Percentiles rank a stretch among this genome's conserved stretches.
Conservation (phyloP, 2,888 invertebrate genomes). For the Harpalus rufipes region DNA sequence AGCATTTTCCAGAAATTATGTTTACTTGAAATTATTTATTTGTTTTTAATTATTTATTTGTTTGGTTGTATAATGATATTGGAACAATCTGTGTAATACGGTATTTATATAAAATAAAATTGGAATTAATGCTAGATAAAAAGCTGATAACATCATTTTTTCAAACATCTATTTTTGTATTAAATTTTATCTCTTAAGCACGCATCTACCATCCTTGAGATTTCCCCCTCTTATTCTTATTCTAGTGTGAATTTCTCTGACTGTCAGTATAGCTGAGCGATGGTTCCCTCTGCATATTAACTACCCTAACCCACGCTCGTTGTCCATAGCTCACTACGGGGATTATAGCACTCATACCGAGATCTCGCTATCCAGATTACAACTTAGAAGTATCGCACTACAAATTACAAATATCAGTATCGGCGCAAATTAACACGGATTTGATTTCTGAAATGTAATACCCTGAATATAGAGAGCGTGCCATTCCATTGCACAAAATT, state of each 20-base stretch:
- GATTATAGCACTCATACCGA: conserved; percentile 1
- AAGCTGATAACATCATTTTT: no score
- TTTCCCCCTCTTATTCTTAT: neutral
- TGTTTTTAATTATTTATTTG: no score
- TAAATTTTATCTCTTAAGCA: no score
- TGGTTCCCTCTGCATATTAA: neutral
- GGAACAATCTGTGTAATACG: no score
- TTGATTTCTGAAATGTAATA: neutral
- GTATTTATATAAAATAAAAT: no score
- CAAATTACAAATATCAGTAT: neutral
- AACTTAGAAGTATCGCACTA: neutral
- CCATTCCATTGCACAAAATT: neutral
- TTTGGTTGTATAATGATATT: no score
- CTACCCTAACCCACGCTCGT: neutral
- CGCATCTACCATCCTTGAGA: neutral
- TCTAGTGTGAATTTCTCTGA: neutral
- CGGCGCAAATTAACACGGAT: neutral
- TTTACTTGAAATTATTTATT: no score
- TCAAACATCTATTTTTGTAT: no score
- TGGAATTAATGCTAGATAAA: no score
- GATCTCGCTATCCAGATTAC: neutral
- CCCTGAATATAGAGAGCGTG: neutral
- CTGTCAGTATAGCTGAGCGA: neutral
- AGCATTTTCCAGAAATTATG: no score
- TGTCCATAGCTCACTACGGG: neutral